phyloP scores from a whole-genome alignment of 1,140 invertebrate species.

The Micrasema minimum region DNA sequence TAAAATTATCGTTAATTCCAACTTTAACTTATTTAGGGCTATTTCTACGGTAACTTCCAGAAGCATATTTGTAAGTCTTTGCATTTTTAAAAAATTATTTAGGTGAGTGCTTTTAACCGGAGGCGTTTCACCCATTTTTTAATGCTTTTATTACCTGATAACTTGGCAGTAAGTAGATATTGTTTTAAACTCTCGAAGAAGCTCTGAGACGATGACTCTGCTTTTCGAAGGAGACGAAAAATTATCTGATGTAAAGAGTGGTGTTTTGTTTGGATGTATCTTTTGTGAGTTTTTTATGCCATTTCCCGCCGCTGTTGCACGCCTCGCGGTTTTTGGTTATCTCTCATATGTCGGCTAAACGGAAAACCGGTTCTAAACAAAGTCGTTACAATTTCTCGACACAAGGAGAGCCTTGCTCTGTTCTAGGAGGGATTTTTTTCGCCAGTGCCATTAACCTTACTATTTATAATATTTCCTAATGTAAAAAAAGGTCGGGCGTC shows the following conservation, averaged over 20 bases:
- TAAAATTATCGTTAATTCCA: no score
- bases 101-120: conserved; percentile 7
- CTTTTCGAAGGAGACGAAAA: no score
- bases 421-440: conserved; percentile 41
- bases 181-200: conserved; percentile 16
- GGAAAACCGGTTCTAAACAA: conserved; percentile 48
- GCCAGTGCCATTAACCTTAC: conserved; percentile 41
- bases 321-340: conserved; percentile 47
- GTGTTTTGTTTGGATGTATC: no score
- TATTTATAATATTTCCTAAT: conserved; percentile 13
- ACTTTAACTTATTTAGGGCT: no score
- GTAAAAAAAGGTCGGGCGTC: conserved; percentile 24
- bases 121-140: conserved; percentile 27
- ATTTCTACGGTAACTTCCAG: no score
- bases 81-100: no score
- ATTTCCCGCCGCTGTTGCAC: conserved; percentile 40
- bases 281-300: conserved; percentile 32
- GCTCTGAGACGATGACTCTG: no score
- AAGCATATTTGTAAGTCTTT: conserved; percentile 19
- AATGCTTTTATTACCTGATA: conserved; percentile 33
- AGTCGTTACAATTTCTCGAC: conserved; percentile 51
- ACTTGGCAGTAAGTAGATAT: conserved; percentile 11
- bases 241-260: no score
- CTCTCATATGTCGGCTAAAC: conserved; percentile 32
- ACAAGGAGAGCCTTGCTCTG: conserved; percentile 32